Evolutionary conservation across 2,888 invertebrate genomes (phyloP), one percentile per base, ranked within the genome.

Genomic region (Apodemia duryi): DNA sequence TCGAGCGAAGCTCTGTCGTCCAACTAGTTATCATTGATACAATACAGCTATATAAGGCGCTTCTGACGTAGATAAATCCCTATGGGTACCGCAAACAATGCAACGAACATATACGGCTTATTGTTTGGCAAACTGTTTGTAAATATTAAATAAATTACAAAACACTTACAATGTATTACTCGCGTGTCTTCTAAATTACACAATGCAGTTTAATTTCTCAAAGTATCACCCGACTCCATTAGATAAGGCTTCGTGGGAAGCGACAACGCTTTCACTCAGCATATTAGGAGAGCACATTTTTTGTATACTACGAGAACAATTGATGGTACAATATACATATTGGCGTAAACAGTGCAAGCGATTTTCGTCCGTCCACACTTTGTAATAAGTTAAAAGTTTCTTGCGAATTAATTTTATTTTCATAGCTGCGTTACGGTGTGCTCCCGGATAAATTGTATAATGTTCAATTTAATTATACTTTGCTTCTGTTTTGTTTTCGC

Each of bases 191-290:
- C 66, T 51, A 64, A 69, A 70, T 69, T 70, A 65, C 69, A 71
- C 72, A 70, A 70, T 69, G 63, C 57, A 54, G 29, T 68, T 68
- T 65, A 71, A 68, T 70, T 71, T 74, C 74, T 70, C 69, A 67
- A 69, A 70, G 67, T 71, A 71, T 74, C 69, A 74, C 69, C 68
- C 71, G 67, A 73, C 73, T 75, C 73, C 72, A 68, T 84, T 81
- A 82, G 83, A 79, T 82, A 80, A 83, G 78, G 72, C 69, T 65
- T 62, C 80, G 84, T 84, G 84, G 75, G 84, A 83, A 81, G 63
- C 74, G 64, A 71, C 73, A 72, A 72, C 75, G 77, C 74, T 79
- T 79, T 79, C 79, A 75, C 75, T 70, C 67, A 73, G 57, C 64
- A 69, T 71, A 73, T 71, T 69, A 71, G 73, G 73, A 74, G 74